phyloP scores from a whole-genome alignment of 2,113 vertebrate species.

The Dicerorhinus sumatrensis region DNA sequence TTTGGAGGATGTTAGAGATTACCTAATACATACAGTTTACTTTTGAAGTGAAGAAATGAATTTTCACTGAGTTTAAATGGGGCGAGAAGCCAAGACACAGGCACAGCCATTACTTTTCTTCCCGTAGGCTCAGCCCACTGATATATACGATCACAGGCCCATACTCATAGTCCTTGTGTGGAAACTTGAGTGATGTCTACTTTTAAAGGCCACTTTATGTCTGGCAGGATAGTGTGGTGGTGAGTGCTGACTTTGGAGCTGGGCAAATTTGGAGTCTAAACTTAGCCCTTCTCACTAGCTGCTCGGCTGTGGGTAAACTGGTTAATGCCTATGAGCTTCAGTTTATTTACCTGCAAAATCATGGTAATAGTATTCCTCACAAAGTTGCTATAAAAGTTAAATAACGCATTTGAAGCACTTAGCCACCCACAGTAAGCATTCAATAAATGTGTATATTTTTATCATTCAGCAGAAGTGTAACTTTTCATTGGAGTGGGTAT shows the following conservation, averaged over 20 bases:
- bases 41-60: background rate
- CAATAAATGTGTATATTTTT: background rate
- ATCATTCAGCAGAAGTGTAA: background rate
- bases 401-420: background rate
- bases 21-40: background rate
- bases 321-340: background rate
- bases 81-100: background rate
- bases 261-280: background rate
- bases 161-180: background rate
- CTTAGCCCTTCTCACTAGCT: background rate
- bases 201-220: background rate
- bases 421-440: background rate
- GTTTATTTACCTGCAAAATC: background rate
- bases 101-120: background rate
- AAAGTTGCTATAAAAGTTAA: background rate
- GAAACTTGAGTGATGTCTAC: background rate
- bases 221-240: background rate
- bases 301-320: background rate
- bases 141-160: accelerated
- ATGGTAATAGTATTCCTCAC: background rate
- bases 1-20: background rate
- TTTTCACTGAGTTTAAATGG: background rate
- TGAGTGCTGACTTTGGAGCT: background rate
- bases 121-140: background rate
- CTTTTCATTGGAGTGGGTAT: background rate